phyloP scores from a whole-genome alignment of 2,797 vertebrate genomes.

The Chiroxiphia lanceolata region DNA sequence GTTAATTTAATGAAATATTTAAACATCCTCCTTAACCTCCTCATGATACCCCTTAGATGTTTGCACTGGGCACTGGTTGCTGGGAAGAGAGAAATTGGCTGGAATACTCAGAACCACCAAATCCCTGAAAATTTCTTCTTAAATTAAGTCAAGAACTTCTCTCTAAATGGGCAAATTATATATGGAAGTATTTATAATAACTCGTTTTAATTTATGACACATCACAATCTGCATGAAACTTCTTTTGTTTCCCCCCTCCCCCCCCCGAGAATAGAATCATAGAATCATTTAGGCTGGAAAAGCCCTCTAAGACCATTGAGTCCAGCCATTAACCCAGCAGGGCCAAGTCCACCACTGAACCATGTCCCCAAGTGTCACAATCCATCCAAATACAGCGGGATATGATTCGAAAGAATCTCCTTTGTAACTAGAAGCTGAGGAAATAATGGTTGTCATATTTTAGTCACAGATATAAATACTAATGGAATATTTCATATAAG shows the following conservation, averaged over 20 bases:
- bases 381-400: background rate
- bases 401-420: background rate
- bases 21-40: background rate
- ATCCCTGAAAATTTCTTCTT: background rate
- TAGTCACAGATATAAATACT: background rate
- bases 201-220: background rate
- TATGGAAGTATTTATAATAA: background rate
- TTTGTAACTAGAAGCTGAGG: background rate
- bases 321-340: background rate
- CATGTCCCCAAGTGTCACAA: background rate
- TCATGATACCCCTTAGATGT: background rate
- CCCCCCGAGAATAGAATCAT: background rate
- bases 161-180: background rate
- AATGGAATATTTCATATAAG: background rate
- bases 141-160: background rate
- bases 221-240: background rate
- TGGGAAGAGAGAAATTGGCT: background rate
- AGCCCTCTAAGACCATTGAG: background rate
- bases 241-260: background rate
- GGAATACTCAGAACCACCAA: background rate
- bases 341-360: background rate
- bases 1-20: conserved; percentile 5
- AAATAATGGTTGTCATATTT: background rate
- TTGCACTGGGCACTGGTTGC: background rate
- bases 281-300: background rate